These are phyloP conservation scores for Hemiscyllium ocellatum DNA, from an alignment of 2,113 vertebrate genomes.

Conservation along the genomic window DNA sequence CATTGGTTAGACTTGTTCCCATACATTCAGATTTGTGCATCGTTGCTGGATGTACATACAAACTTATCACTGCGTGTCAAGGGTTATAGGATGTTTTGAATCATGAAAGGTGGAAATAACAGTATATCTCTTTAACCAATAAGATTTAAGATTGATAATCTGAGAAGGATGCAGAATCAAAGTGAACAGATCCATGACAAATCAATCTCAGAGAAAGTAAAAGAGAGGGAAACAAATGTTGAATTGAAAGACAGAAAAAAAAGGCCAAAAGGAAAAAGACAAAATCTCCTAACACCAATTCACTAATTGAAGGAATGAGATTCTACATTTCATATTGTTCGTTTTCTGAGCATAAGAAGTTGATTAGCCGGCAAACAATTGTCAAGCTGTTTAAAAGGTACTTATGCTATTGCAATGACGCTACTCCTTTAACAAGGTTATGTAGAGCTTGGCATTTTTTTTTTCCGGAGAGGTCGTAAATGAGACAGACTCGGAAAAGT, in stretches of 20 bases:
- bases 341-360: too few species aligned
- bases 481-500: too few species aligned
- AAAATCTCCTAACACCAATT: neutral
- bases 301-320: neutral
- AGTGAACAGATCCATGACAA: neutral
- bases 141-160: neutral
- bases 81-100: too few species aligned
- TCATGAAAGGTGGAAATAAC: too few species aligned
- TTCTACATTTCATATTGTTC: neutral
- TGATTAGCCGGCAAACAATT: neutral
- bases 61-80: too few species aligned
- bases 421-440: too few species aligned
- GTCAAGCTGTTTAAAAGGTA: neutral
- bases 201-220: neutral
- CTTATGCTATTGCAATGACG: neutral
- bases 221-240: neutral
- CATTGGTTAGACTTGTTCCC: too few species aligned
- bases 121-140: too few species aligned
- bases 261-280: neutral
- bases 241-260: neutral
- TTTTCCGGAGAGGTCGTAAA: too few species aligned
- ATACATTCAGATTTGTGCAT: too few species aligned
- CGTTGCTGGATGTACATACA: too few species aligned
- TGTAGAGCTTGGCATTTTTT: too few species aligned
- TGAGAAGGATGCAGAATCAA: neutral